Base-by-base conservation (phyloP, 2,113 vertebrate species). In the Pica pica region DNA sequence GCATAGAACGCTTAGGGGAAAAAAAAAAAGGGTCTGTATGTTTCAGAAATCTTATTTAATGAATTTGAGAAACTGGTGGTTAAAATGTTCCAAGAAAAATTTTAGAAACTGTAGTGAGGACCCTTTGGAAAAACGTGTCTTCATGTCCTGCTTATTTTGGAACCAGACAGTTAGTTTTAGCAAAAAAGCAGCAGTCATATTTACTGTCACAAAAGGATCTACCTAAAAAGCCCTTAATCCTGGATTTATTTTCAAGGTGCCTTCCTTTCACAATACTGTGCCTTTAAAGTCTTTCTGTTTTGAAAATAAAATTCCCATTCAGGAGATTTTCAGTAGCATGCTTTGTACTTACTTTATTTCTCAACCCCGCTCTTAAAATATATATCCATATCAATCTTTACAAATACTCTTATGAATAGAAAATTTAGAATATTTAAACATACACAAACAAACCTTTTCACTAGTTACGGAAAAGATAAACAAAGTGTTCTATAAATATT, bases 401-500 rank as follows among this genome's bases (percentile, higher is more conserved):
- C 22, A 73, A 89, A 68, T 87, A 53, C 12, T 46, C n/a, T 33
- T 71, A 57, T 39, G 78, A 87, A 69, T 50, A 75, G 70, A 89
- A 91, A 79, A 71, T 79, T 35, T 39, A 42, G 59, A 87, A 20
- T 94, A 82, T 75, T 94, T 89, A 77, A 91, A 61, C 78, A 83
- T 91, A 82, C 57, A 84, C 78, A 94, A 86, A 75, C 76, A 90
- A 94, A 61, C 46, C 55, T 83, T 91, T 85, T 95, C 68, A 77
- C 41, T 85, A 69, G 78, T 76, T 93, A 88, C 42, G 63, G 84
- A 85, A 94, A 91, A 80, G 64, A 92, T 91, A 87, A 96, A 89
- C 70, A 91, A 92, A 93, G 75, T 87, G 37, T 78, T 96, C 82
- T 91, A 68, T 89, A 95, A 97, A 94, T 95, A 95, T 79, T 93